phyloP scores from a whole-genome alignment of 2,797 vertebrate genomes.

The Propithecus perrieri region DNA sequence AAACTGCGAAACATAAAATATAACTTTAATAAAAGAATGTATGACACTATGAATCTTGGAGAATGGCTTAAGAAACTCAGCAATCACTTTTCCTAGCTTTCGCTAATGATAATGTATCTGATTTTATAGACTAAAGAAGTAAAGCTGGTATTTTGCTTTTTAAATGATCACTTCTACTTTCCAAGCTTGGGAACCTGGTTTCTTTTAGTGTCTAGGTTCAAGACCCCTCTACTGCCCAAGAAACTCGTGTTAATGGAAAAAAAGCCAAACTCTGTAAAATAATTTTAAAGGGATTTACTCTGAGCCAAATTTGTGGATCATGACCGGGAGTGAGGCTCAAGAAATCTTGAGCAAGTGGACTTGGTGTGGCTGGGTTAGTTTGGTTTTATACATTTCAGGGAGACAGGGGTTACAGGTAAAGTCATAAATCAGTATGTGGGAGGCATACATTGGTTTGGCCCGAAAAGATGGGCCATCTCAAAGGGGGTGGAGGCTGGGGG shows the following conservation, averaged over 20 bases:
- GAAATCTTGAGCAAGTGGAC: no score
- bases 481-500: no score
- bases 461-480: no score
- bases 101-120: not conserved
- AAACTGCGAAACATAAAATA: slow-evolving; percentile 1
- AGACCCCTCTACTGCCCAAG: not conserved
- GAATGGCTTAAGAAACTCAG: slow-evolving; percentile 1
- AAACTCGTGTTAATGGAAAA: not conserved
- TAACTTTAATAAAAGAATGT: slow-evolving; percentile 2
- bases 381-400: no score
- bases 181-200: not conserved
- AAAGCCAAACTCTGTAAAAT: no score
- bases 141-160: not conserved
- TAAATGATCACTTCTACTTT: not conserved
- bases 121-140: not conserved
- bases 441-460: no score
- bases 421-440: no score
- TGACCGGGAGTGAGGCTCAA: no score
- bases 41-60: not conserved
- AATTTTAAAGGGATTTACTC: no score
- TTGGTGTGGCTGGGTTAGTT: no score
- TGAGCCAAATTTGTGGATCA: no score
- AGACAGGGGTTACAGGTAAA: no score
- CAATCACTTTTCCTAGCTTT: not conserved
- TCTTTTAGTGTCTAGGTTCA: not conserved